phyloP scores from a whole-genome alignment of 2,888 invertebrate genomes.

The Epistrophe eligans region DNA sequence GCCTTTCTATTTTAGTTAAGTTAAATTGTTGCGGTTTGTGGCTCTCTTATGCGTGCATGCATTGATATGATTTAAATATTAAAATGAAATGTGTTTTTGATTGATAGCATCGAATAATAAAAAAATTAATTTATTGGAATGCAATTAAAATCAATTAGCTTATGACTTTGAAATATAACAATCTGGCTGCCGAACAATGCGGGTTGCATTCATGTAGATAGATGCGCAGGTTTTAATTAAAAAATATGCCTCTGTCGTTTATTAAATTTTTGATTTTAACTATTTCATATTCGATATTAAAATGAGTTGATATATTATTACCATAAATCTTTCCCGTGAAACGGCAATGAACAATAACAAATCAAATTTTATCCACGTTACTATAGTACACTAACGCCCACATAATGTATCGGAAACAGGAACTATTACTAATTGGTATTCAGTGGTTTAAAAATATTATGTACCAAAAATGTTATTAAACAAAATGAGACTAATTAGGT shows the following conservation, averaged over 20 bases:
- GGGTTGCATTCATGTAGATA: not conserved
- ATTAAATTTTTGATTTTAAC: not conserved
- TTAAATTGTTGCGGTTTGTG: not conserved
- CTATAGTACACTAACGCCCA: not conserved
- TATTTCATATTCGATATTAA: constrained; percentile 2
- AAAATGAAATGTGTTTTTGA: constrained; percentile 2
- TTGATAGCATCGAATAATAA: not conserved
- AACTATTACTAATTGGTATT: not conserved
- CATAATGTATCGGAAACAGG: not conserved
- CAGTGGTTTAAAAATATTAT: not conserved
- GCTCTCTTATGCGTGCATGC: not conserved
- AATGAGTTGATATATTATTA: not conserved
- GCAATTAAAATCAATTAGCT: constrained; percentile 2
- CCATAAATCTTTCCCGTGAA: not conserved
- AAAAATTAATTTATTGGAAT: constrained; percentile 12
- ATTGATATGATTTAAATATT: not conserved
- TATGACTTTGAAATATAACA: not conserved
- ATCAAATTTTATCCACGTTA: not conserved
- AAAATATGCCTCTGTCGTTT: not conserved
- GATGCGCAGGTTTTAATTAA: not conserved
- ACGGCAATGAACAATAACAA: not conserved
- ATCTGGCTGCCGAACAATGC: not conserved
- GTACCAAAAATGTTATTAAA: not conserved
- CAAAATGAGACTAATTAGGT: not conserved
- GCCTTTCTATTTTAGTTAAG: not conserved